Percentiles rank a stretch among this genome's conserved stretches.
These are phyloP conservation scores for Rotaria socialis DNA, from an alignment of 2,888 invertebrate species.

Conservation along the genomic window DNA sequence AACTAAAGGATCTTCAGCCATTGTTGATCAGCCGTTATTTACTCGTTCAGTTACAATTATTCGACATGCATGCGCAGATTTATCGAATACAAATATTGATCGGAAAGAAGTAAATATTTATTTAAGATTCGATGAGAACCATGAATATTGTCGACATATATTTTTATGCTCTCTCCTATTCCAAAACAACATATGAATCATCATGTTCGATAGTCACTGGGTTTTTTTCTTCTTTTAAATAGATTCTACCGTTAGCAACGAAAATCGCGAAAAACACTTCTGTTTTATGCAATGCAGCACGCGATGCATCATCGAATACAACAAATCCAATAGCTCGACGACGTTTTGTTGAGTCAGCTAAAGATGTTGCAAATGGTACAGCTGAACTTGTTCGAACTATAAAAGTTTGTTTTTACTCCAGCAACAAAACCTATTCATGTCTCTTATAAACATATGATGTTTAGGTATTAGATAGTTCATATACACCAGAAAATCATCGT, in stretches of 20 bases:
- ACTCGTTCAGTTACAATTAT: conserved; percentile 80
- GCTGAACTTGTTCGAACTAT: conserved; percentile 88
- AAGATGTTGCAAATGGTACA: conserved; percentile 92
- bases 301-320: conserved; percentile 83
- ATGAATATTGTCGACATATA: neutral
- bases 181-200: neutral
- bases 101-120: conserved; percentile 54
- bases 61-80: conserved; percentile 72
- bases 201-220: no score
- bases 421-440: no score
- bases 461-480: conserved; percentile 67
- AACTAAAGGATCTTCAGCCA: conserved; percentile 77
- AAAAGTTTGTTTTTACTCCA: conserved; percentile 64
- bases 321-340: conserved; percentile 83
- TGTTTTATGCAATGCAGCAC: conserved; percentile 86
- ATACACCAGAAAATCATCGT: conserved; percentile 69
- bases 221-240: conserved; percentile 48
- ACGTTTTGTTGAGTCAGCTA: conserved; percentile 93
- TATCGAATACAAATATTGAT: conserved; percentile 55
- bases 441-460: no score
- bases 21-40: conserved; percentile 68
- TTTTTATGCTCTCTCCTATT: no score
- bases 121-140: no score
- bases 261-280: conserved; percentile 92
- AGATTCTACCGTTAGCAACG: conserved; percentile 82